Evolutionary conservation across 2,797 vertebrate species (phyloP), one percentile per base, ranked within the genome.

Genomic region (Rhynchotus rufescens): DNA sequence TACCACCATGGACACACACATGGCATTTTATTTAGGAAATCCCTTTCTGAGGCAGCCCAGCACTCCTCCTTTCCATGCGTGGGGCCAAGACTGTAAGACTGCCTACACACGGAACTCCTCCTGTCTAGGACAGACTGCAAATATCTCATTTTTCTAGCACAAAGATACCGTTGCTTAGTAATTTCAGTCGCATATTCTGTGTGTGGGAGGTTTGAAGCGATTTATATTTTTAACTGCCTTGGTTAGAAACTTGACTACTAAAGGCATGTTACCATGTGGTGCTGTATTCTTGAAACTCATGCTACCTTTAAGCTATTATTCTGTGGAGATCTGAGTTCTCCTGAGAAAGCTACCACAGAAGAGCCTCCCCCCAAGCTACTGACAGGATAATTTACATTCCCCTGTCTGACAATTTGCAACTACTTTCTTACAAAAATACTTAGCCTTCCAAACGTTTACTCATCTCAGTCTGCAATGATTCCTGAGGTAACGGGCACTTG

Each of bases 361-460:
- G 30, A 81, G 38, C 15, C 75, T 81, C 47, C 36, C 36, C 84
- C 40, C 26, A 61, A 75, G 69, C 13, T 67, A 60, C 10, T 15
- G 26, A 72, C 7, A 88, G 47, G 87, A 8, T 34, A 57, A 79
- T 67, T 61, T 80, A 44, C 74, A 86, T 47, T 86, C 90, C 40
- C 56, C 40, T 66, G 28, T 84, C 42, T 66, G 74, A 56, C 36
- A 79, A 25, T 75, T 65, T 61, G 28, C 68, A 84, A 57, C n/a
- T 42, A 52, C 36, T 51, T 82, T 79, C 59, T 91, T 68, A 79
- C 36, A 65, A 78, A 91, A 90, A 84, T 51, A 91, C 26, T 66
- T 79, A 67, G 23, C 88, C 22, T 86, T 54, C 51, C 80, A 91
- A 52, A 79, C 74, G 66, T 92, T 88, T 92, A 59, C 23, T 66